These are phyloP conservation scores for Elgaria multicarinata DNA, from an alignment of 2,113 vertebrate species.

Conservation along the genomic window DNA sequence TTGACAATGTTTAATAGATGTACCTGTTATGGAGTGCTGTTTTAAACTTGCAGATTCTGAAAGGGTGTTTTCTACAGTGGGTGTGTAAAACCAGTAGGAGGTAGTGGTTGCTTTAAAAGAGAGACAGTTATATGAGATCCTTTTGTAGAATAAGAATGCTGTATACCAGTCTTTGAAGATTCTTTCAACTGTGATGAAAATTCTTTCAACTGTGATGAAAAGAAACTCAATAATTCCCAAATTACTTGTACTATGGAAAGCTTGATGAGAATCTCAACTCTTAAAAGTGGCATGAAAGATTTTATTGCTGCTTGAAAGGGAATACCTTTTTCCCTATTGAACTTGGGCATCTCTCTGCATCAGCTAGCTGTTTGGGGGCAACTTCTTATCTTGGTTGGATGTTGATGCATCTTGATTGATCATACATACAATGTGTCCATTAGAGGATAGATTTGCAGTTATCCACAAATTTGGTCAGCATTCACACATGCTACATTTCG, in stretches of 20 bases:
- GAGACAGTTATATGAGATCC: not conserved
- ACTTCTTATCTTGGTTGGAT: not conserved
- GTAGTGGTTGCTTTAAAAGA: slow-evolving; percentile 18
- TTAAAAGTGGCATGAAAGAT: not conserved
- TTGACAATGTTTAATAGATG: not conserved
- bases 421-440: not conserved
- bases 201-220: slow-evolving; percentile 39
- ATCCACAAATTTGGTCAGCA: not conserved
- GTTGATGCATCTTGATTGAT: not conserved
- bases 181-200: slow-evolving; percentile 34
- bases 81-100: not conserved
- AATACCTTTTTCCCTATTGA: not conserved
- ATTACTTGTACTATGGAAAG: not conserved
- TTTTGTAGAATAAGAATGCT: slow-evolving; percentile 4
- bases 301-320: not conserved
- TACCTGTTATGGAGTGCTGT: not conserved
- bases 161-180: slow-evolving; percentile 9
- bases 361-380: not conserved
- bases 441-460: not conserved
- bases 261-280: not conserved
- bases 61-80: not conserved
- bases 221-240: not conserved
- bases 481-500: not conserved
- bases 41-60: not conserved
- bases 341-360: not conserved